Evolutionary conservation across 2,888 invertebrate genomes (phyloP), one percentile per base, ranked within the genome.

Genomic region (Diplazon laetatorius): DNA sequence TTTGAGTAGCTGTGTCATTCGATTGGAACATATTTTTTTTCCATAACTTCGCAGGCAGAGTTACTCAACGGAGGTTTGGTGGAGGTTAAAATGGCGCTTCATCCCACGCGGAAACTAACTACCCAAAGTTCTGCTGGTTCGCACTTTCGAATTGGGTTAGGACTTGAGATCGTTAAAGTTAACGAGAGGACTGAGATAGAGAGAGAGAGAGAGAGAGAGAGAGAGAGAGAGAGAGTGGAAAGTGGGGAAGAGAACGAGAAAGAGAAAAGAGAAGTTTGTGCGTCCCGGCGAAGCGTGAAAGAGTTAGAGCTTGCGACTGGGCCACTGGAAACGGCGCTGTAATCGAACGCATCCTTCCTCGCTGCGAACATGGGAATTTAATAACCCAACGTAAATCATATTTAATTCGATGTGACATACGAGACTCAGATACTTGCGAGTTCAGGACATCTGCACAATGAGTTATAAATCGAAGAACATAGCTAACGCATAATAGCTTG

Each of bases 101-200:
- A 46, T 57, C 62, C 68, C 46, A 75, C 69, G 48, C 50, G 66
- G 52, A 63, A 69, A 75, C 75, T 69, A 75, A 75, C 69, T 69
- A 69, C 62, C 68, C n/a, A 63, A 75, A 75, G 69, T 75, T 75
- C 44, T 25, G 69, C 62, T 44, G 62, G 62, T 69, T 75, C 69
- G 69, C 75, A 75, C 75, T 75, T 75, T 62, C 69, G 62, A 75
- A 75, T 75, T 75, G 75, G 68, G 69, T 75, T 75, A 75, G 74
- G 69, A 69, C 75, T 75, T 55, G 35, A 68, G 69, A 60, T 69
- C 69, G 75, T 75, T 75, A 75, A 75, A 75, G 68, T 69, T 75
- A 57, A 75, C 62, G 75, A 75, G 68, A 52, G 52, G 52, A 30
- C 50, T 25, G 39, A 18, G 25, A 25, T 22, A 30, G 39, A 14